phyloP scores from a whole-genome alignment of 1,140 invertebrate genomes.

The Limonius californicus region DNA sequence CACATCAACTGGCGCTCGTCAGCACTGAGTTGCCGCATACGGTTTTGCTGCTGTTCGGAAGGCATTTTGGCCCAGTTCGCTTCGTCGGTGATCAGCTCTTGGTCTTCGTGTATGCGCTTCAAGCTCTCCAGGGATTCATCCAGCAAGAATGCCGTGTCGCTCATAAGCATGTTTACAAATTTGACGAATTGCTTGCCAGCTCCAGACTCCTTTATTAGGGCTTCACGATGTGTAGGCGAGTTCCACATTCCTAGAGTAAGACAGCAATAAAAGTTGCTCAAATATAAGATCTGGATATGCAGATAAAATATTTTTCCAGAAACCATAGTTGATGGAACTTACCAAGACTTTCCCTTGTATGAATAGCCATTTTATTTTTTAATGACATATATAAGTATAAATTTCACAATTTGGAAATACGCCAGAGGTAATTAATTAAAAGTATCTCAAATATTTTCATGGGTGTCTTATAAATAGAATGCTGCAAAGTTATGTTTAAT shows the following conservation, averaged over 20 bases:
- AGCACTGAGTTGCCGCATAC: constrained; percentile 74
- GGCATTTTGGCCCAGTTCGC: constrained; percentile 61
- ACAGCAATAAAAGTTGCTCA: neutral
- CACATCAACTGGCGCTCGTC: constrained; percentile 96
- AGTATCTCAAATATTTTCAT: no score
- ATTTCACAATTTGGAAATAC: no score
- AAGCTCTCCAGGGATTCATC: constrained; percentile 94
- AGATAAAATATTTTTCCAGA: no score
- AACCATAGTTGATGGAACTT: no score
- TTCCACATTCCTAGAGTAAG: constrained; percentile 42
- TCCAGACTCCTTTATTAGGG: constrained; percentile 77
- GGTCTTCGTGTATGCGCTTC: constrained; percentile 93
- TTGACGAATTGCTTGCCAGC: constrained; percentile 93
- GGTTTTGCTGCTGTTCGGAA: constrained; percentile 71
- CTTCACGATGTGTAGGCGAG: constrained; percentile 54
- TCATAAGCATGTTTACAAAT: constrained; percentile 99
- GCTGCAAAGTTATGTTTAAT: no score
- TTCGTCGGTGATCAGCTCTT: constrained; percentile 75
- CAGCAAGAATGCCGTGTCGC: constrained; percentile 95
- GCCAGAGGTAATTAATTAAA: no score
- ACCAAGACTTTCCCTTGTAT: neutral
- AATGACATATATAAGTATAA: no score
- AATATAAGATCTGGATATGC: no score
- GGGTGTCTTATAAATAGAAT: no score
- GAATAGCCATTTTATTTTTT: no score